Conservation (phyloP, 2,797 vertebrate species). For the Babyrousa celebensis region DNA sequence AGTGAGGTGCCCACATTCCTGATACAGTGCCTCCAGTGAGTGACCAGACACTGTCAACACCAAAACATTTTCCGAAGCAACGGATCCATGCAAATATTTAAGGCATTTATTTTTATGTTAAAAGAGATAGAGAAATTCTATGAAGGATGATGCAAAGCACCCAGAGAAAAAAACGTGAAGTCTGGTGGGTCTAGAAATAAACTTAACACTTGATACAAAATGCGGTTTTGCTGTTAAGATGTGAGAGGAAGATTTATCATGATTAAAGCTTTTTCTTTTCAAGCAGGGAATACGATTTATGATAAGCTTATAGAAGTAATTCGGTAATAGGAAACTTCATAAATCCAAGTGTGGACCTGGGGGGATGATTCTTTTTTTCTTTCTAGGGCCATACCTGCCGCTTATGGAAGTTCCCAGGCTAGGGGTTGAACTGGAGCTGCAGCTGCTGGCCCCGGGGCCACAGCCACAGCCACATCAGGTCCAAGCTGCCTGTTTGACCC, state of each 20-base stretch:
- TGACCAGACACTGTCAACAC: fast-evolving
- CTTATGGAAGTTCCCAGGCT: too few species aligned
- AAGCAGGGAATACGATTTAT: not conserved
- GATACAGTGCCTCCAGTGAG: fast-evolving
- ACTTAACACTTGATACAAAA: not conserved
- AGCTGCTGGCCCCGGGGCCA: too few species aligned
- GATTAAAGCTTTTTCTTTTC: not conserved
- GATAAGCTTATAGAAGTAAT: not conserved
- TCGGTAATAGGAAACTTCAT: not conserved
- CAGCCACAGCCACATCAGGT: too few species aligned
- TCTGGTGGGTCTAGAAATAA: not conserved
- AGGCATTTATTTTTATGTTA: not conserved
- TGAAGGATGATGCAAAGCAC: not conserved
- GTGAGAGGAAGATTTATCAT: not conserved
- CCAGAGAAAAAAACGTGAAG: not conserved
- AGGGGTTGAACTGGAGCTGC: too few species aligned
- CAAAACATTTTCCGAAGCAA: not conserved
- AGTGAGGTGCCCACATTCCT: fast-evolving
- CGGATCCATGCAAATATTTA: not conserved
- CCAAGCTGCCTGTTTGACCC: too few species aligned
- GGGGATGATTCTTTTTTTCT: too few species aligned
- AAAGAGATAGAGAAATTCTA: not conserved
- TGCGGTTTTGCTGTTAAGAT: not conserved
- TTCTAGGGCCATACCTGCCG: too few species aligned
- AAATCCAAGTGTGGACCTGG: not conserved